phyloP scores from a whole-genome alignment of 2,113 vertebrate species.

The Microcebus ravelobensis region DNA sequence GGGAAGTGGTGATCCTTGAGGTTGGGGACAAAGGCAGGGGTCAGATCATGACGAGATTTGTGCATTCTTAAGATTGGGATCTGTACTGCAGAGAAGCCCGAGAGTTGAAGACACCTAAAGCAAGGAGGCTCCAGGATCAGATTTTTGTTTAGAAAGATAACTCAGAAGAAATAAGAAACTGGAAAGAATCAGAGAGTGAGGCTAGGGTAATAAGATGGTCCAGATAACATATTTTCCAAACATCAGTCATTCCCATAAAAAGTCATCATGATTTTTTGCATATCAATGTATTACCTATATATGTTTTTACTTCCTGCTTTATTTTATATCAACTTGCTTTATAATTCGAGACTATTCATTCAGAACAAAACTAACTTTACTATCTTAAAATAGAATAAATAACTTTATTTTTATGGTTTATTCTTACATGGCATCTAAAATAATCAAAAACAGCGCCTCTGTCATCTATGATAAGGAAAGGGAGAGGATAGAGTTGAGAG shows the following conservation, averaged over 20 bases:
- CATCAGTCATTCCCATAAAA: background rate
- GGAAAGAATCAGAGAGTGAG: background rate
- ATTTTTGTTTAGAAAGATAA: conserved; percentile 17
- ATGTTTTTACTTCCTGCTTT: background rate
- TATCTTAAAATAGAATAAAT: background rate
- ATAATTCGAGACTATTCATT: background rate
- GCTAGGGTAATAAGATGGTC: background rate
- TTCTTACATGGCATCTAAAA: background rate
- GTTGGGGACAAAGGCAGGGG: background rate
- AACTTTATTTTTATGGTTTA: background rate
- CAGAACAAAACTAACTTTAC: background rate
- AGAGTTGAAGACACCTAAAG: background rate
- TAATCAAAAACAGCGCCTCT: background rate
- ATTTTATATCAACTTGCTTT: background rate
- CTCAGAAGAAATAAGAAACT: background rate
- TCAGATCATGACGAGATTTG: background rate
- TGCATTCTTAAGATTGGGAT: background rate
- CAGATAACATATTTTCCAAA: background rate
- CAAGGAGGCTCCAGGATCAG: background rate
- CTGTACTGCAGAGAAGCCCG: background rate
- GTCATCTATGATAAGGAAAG: background rate
- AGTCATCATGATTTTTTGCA: background rate
- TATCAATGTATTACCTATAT: background rate
- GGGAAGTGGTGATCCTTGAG: background rate
- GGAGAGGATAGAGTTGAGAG: background rate